Base-by-base conservation (phyloP, 2,797 vertebrate species). In the Cuniculus paca region DNA sequence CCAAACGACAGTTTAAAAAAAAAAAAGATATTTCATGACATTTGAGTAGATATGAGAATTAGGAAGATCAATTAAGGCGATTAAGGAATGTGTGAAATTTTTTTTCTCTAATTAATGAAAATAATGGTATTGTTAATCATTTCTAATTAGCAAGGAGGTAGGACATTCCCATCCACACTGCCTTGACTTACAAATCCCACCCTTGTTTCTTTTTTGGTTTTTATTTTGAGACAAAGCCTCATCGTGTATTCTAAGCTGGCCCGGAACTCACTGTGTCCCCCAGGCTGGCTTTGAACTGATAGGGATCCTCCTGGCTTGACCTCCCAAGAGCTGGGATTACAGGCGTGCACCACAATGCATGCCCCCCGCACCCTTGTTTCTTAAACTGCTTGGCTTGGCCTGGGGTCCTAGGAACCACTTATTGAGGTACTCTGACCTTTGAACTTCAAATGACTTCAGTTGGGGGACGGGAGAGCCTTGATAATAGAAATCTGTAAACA, bases 21-120 rank as follows among this genome's bases (percentile, higher is more conserved):
- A 60, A 24, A 63, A 68, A 56, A 52, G 39, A 0, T 31, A 26
- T 75, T 68, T 81, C 9, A 9, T 39, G 75, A 74, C 45, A 61
- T 83, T 85, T 39, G 60, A 48, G 58, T 58, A 56, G 17, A 74
- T 42, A 2, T 70, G 74, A 93, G 81, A 70, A 70, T 80, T 86
- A 72, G 56, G 34, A 84, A 81, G 34, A 78, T 96, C 34, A 93
- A 61, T 87, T 28, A 86, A 84, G 34, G 19, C 31, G 91, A 60
- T 87, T 26, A 87, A 85, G 34, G 16, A 84, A 17, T 13, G 22
- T 61, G n/a, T 91, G 56, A 79, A 82, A 54, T 14, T 42, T 78
- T 92, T 92, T 48, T 94, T 72, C 95, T 92, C 50, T 65, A 34
- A 45, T 87, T 79, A 88, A 6, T 70, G 70, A 45, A 93, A 91